Evolutionary conservation across 2,888 invertebrate genomes (phyloP), one percentile per base, ranked within the genome.

Genomic region (Scotopteryx bipunctaria): DNA sequence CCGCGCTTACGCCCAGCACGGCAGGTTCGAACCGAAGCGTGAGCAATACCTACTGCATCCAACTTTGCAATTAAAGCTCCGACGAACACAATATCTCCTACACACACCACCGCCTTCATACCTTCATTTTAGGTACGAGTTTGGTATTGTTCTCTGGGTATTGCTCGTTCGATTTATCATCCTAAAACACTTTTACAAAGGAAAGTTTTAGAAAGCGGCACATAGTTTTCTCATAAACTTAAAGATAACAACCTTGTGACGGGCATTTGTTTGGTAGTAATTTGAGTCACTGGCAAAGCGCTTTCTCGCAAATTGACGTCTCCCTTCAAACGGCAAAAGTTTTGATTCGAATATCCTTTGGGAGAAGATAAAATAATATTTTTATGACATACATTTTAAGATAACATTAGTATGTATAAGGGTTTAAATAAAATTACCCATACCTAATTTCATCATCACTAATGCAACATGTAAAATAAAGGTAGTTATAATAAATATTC

Each of bases 261-360:
- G 78, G 75, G 75, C 73, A 80, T 81, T 83, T 83, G 78, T 83
- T 81, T 81, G 76, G 70, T 71, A 81, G 84, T 81, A 80, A 84
- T 83, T 83, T 71, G 76, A 81, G 69, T 75, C 76, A 59, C 66
- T 61, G 64, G 64, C 56, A 74, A 74, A 77, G 73, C 71, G 63
- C 74, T 78, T 78, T 78, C 73, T 76, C 75, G 64, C 78, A 84
- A 86, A 83, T 86, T 85, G 83, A 81, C 78, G 78, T 81, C 80
- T 73, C 78, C 79, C 69, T 69, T 73, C 70, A 64, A 71, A 64
- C 73, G 67, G 73, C 71, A 78, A 83, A 86, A 86, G 75, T 85
- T 83, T 83, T 78, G 76, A 78, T 79, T 83, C 69, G 42, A 17
- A 77, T 76, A 71, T 76, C 69, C 67, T 63, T 68, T 69, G 67